Evolutionary conservation across 2,888 invertebrate genomes (phyloP).

Genomic region (Meandrusa payeni): DNA sequence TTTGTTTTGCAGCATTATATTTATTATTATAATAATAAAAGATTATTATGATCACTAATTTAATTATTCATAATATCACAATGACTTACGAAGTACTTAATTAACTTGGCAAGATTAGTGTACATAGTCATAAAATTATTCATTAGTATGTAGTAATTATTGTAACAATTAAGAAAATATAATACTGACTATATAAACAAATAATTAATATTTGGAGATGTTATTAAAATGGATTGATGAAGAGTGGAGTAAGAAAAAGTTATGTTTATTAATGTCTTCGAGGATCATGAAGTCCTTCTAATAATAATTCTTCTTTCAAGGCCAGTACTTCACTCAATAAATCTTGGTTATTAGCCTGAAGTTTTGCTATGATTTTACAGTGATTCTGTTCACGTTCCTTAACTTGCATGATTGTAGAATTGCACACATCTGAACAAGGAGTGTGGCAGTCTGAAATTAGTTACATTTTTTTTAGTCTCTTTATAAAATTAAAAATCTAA

Average conservation of each 20-base stretch:
- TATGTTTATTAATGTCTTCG: too few species aligned
- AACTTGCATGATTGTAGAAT: constrained; percentile 44
- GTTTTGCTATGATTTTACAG: constrained; percentile 47
- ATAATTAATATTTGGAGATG: not conserved
- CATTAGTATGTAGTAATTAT: too few species aligned
- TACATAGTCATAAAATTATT: too few species aligned
- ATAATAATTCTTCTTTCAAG: constrained; percentile 54
- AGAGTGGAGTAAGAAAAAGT: too few species aligned
- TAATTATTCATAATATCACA: too few species aligned
- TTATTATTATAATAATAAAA: too few species aligned
- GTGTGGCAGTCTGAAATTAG: constrained; percentile 38
- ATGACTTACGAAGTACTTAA: too few species aligned
- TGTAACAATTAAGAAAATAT: not conserved
- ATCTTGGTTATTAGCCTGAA: constrained; percentile 54
- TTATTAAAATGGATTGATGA: constrained; percentile 23
- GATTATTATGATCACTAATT: too few species aligned
- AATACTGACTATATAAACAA: not conserved
- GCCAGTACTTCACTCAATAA: constrained; percentile 49
- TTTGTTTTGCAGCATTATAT: too few species aligned
- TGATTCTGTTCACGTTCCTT: constrained; percentile 54
- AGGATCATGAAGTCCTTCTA: constrained; percentile 39
- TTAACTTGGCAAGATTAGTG: too few species aligned
- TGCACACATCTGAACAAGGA: constrained; percentile 55
- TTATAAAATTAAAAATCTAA: not conserved
- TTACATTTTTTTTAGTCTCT: not conserved